Evolutionary conservation across 1,140 invertebrate species (phyloP).

Genomic region (Drosophila lacertosa): DNA sequence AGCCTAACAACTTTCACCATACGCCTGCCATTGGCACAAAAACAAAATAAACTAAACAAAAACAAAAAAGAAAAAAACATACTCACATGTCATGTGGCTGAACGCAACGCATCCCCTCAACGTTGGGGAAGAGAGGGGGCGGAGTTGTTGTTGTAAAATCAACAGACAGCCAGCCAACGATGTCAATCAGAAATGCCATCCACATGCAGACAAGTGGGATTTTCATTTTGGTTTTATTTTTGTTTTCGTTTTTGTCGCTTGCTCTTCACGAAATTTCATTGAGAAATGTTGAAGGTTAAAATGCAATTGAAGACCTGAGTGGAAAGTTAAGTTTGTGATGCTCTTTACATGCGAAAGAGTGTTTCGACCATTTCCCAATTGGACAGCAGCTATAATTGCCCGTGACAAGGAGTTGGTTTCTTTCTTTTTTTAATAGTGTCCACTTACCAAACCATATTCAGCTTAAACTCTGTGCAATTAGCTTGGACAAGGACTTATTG

Average conservation of each 20-base stretch:
- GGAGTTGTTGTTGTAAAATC: constrained; percentile 12
- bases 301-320: constrained; percentile 74
- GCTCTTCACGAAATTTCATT: constrained; percentile 56
- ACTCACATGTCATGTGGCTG: constrained; percentile 33
- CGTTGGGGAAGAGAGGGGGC: background rate
- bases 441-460: too few relatives aligned
- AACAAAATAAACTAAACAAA: constrained; percentile 11
- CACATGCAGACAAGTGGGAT: constrained; percentile 39
- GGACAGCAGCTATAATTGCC: constrained; percentile 15
- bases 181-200: constrained; percentile 75
- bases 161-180: constrained; percentile 25
- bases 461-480: too few relatives aligned
- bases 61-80: too few relatives aligned
- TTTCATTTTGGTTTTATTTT: constrained; percentile 4
- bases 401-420: background rate
- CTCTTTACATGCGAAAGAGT: constrained; percentile 2
- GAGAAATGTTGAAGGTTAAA: constrained; percentile 78
- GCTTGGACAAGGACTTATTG: too few relatives aligned
- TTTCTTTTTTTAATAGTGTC: background rate
- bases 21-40: constrained; percentile 38
- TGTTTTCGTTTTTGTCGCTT: background rate
- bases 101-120: background rate
- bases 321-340: constrained; percentile 59
- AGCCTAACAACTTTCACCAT: constrained; percentile 39
- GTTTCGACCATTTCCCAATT: constrained; percentile 31